Evolutionary conservation across 2,797 vertebrate species (phyloP), one percentile per base, ranked within the genome.

Genomic region (Mareca penelope): DNA sequence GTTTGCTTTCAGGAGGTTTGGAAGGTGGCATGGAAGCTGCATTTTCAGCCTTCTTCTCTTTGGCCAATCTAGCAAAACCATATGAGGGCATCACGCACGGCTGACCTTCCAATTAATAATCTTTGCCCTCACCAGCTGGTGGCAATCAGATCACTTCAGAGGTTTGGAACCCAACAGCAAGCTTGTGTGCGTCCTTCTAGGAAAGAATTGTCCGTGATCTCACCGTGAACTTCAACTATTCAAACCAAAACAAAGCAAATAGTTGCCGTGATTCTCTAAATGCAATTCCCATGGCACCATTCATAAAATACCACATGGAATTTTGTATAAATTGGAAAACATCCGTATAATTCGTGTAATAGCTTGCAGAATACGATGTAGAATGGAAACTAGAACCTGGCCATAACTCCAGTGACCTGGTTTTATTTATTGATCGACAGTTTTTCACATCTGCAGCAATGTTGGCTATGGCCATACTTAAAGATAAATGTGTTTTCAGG

Each of bases 281-380:
- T 83, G n/a, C 59, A 73, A 77, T 95, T 94, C 72, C 70, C 79
- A 67, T 86, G 52, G 50, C 59, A 53, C 55, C 85, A 53, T 83
- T 92, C 80, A 29, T 87, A 80, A 95, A 90, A 81, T 61, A 44
- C 67, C 77, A 90, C 76, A 70, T 82, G 88, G 89, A 96, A 71
- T 91, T 92, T 35, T 89, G 55, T 65, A 15, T 75, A 23, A 72
- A 29, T 76, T 93, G 82, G 64, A 85, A 75, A 88, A 80, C 53
- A 67, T 42, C 60, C 21, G 14, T 73, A 24, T 89, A 89, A 61
- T 90, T 65, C 2, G 1, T 39, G 40, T 33, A 85, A 39, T 53
- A 83, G 16, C 42, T 89, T 50, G 48, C 73, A 84, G 61, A 80
- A 39, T 65, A 83, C 48, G 10, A 14, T 76, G 14, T 85, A 21